Evolutionary conservation across 2,888 invertebrate genomes (phyloP).

Genomic region (Acanthosoma haemorrhoidale): DNA sequence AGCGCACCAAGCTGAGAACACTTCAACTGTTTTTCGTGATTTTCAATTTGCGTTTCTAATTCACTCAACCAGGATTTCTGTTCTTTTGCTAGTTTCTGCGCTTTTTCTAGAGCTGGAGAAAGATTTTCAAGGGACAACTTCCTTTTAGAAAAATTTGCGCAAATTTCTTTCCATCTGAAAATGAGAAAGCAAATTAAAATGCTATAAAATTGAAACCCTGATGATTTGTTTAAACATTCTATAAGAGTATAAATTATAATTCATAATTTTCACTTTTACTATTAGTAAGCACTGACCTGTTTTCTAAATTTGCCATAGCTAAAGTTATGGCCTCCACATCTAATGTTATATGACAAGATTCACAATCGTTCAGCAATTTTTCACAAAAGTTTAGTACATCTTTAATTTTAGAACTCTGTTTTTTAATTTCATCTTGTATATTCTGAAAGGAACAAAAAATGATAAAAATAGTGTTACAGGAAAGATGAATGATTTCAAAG

Average conservation of each 20-base stretch:
- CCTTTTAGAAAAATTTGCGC: conserved; percentile 64
- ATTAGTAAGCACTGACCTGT: conserved; percentile 45
- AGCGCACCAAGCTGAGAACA: background rate
- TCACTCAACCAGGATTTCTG: conserved; percentile 21
- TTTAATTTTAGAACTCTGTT: conserved; percentile 69
- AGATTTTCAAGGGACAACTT: conserved; percentile 60
- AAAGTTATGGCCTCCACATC: conserved; percentile 62
- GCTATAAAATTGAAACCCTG: background rate
- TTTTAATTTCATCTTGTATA: conserved; percentile 68
- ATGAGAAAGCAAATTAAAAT: background rate
- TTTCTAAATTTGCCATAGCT: conserved; percentile 66
- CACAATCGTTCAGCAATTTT: conserved; percentile 66
- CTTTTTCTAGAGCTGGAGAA: conserved; percentile 47
- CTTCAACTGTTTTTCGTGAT: conserved; percentile 29
- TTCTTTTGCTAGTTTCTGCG: conserved; percentile 29
- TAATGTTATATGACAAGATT: conserved; percentile 65
- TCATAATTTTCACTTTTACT: no score
- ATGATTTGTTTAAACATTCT: background rate
- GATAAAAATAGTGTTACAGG: conserved; percentile 47
- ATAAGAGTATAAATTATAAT: no score
- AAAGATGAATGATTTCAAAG: background rate
- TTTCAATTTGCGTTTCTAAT: conserved; percentile 22
- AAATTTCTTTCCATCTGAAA: conserved; percentile 67
- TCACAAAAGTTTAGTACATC: conserved; percentile 76
- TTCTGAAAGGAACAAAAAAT: conserved; percentile 43